Evolutionary conservation across 2,113 vertebrate genomes (phyloP), one percentile per base, ranked within the genome.

Genomic region (Ia io): DNA sequence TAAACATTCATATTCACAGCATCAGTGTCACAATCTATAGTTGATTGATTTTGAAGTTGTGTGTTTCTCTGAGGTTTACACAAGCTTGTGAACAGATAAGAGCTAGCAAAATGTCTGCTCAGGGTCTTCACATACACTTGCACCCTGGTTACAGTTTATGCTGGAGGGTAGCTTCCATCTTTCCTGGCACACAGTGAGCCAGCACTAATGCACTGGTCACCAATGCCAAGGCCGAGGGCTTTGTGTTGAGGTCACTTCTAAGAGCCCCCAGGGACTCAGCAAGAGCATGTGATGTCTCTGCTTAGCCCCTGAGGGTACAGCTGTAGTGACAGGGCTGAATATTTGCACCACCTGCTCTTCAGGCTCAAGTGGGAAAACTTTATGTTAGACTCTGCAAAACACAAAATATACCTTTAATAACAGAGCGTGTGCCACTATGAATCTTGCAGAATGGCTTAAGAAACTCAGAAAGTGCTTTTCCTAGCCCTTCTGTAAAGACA

Each of bases 1-100:
- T 83, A 94, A 96, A 88, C 92, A 96, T 94, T 96, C 92, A 95
- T 94, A 96, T 95, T 95, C 97, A 96, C 78, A 91, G 69, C 84
- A 87, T 95, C 95, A n/a, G 35, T 73, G 74, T 94, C 88, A 86
- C 91, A 86, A 97, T 95, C 97, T 95, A 91, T 89, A 89, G 74
- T 42, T 96, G 97, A 95, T 96, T 96, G 96, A 97, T 95, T 97
- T 95, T 77, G 56, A 93, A 92, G 83, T 32, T 73, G 20, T 90
- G 49, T 65, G 44, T 47, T 93, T 94, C 93, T 95, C 90, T 49
- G 40, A 88, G 69, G 10, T 63, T 88, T 67, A 85, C 1, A 80
- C 28, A 35, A 80, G 65, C 69, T 93, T 95, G 63, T 25, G 83
- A 77, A 86, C 49, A 56, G 90, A 95, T 84, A 94, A 93, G 78